Evolutionary conservation across 2,113 vertebrate genomes (phyloP).

Genomic region (Poeciliopsis occidentalis): DNA sequence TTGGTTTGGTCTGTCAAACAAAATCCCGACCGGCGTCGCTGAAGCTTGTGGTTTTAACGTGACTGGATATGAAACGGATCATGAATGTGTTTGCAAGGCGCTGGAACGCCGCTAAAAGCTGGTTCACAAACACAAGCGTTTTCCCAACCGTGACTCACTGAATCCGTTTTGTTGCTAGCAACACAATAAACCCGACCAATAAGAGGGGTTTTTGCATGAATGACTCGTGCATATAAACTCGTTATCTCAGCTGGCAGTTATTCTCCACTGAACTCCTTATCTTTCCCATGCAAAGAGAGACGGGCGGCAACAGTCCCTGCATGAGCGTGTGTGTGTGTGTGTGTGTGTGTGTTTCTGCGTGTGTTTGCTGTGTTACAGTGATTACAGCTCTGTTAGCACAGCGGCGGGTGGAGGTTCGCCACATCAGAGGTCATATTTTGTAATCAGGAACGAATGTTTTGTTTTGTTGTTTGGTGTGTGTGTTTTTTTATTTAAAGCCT

Average conservation of each 20-base stretch:
- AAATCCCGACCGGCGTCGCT: neutral
- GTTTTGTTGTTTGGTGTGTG: too few relatives aligned
- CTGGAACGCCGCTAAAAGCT: too few relatives aligned
- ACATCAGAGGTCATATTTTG: conserved; percentile 48
- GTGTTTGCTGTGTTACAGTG: conserved; percentile 37
- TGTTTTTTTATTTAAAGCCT: conserved; percentile 34
- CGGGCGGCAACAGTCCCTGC: conserved; percentile 35
- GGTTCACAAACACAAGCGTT: too few relatives aligned
- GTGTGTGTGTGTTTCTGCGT: conserved; percentile 1
- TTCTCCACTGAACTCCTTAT: conserved; percentile 61
- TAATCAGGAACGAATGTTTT: conserved; percentile 47
- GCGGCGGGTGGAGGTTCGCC: conserved; percentile 40
- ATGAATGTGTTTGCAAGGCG: too few relatives aligned
- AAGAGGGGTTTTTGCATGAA: conserved; percentile 27
- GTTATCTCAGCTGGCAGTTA: conserved; percentile 45
- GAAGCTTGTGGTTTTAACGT: too few relatives aligned
- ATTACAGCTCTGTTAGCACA: conserved; percentile 51
- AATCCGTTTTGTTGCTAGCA: too few relatives aligned
- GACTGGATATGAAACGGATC: too few relatives aligned
- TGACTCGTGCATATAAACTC: conserved; percentile 42
- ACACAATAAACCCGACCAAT: too few relatives aligned
- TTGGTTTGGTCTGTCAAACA: neutral
- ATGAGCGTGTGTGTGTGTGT: conserved; percentile 17
- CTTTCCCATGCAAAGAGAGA: conserved; percentile 47
- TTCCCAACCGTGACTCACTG: too few relatives aligned